Base-by-base conservation (phyloP, 2,888 invertebrate genomes). In the Resseliella maxima region DNA sequence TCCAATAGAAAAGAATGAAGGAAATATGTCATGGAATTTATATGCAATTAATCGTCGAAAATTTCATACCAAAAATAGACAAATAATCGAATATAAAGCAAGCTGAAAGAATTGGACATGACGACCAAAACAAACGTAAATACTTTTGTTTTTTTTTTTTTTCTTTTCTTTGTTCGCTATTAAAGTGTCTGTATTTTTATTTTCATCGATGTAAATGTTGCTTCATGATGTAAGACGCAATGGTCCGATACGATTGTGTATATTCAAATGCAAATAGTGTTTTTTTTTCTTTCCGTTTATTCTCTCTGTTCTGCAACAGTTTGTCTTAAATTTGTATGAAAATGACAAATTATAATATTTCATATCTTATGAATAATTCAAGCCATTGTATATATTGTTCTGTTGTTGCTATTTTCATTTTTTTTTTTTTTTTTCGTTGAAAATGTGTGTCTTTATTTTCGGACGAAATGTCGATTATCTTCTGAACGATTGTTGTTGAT, bases 1-100 rank as follows among this genome's bases (percentile, higher is more conserved):
- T 41, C 41, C 41, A 12, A 41, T 24, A 24, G 3, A 27, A 31
- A 72, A n/a, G 6, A 72, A 72, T 31, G 72, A 27, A 72, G 72
- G 18, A 72, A 72, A 72, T 72, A 72, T 72, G 31, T 31, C 72
- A 72, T 72, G 72, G 72, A 72, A 72, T 59, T 59, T 59, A 59
- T 59, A 24, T 72, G 72, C 72, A 72, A 72, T 72, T 72, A 31
- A 72, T 72, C 72, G 72, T 72, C 72, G 31, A 31, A 72, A 31
- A 72, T 72, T 72, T 72, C 31, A 59, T 72, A 72, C 72, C 72
- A 72, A 72, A 72, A 72, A 72, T 31, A 72, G 72, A 72, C 31
- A 72, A 31, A 72, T 31, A 72, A n/a, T n/a, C n/a, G n/a, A n/a
- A n/a, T n/a, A n/a, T n/a, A 31, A 72, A 35, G 24, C 59, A 12